Percentiles rank a stretch among this genome's conserved stretches.
These are phyloP conservation scores for Nomada flava DNA, from an alignment of 2,888 invertebrate genomes.

Conservation along the genomic window DNA sequence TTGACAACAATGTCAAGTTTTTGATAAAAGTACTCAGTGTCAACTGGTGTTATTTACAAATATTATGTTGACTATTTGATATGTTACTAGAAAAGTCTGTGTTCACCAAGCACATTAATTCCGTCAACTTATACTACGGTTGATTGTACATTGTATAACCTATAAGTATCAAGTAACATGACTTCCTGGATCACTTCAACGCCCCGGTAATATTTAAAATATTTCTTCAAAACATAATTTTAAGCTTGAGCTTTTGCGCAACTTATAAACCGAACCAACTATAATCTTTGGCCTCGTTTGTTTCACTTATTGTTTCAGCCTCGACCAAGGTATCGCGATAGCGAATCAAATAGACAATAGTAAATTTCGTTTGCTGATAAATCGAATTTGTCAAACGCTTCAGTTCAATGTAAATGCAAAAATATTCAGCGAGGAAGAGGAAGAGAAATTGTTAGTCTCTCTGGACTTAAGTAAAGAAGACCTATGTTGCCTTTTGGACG, in stretches of 20 bases:
- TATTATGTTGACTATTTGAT: not conserved
- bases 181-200: slow-evolving; percentile 48
- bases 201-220: slow-evolving; percentile 51
- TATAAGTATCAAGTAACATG: slow-evolving; percentile 37
- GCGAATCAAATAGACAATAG: slow-evolving; percentile 75
- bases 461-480: slow-evolving; percentile 74
- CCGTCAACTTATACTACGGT: not conserved
- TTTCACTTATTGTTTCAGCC: slow-evolving; percentile 59
- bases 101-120: not conserved
- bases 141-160: slow-evolving; percentile 20
- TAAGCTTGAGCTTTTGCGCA: not conserved
- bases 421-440: slow-evolving; percentile 76
- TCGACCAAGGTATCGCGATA: slow-evolving; percentile 74
- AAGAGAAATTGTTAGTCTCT: slow-evolving; percentile 77
- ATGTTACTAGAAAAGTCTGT: not conserved
- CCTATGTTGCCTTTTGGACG: slow-evolving; percentile 72
- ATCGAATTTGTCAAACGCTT: slow-evolving; percentile 77
- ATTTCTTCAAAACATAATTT: not conserved
- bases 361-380: slow-evolving; percentile 78
- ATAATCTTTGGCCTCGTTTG: not conserved
- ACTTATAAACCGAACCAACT: not conserved
- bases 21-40: not conserved
- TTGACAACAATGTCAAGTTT: too few relatives aligned
- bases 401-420: slow-evolving; percentile 66
- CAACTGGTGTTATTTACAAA: not conserved